Conservation (phyloP, 1,140 invertebrate species). For the Musca domestica region DNA sequence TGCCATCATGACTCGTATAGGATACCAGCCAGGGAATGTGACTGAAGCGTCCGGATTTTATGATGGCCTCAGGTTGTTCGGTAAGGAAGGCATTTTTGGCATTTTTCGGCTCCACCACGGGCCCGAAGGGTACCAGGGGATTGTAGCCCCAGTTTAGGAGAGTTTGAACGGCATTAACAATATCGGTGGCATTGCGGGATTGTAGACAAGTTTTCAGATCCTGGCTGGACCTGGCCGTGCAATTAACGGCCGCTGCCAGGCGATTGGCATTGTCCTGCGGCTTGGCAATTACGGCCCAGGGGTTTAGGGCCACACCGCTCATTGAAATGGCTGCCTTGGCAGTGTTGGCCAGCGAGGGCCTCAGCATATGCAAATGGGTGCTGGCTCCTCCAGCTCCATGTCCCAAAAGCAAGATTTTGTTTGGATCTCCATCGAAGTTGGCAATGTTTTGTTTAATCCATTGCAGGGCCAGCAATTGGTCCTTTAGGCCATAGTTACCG, state of each 20-base stretch:
- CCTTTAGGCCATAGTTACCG: constrained; percentile 66
- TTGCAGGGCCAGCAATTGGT: constrained; percentile 63
- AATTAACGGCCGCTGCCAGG: constrained; percentile 60
- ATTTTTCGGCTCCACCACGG: constrained; percentile 54
- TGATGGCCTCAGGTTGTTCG: constrained; percentile 55
- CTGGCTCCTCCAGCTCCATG: constrained; percentile 61
- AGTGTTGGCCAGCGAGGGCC: constrained; percentile 40
- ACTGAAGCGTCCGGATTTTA: constrained; percentile 54
- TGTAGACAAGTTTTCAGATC: constrained; percentile 61
- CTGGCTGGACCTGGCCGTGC: constrained; percentile 43
- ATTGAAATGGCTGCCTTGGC: constrained; percentile 39
- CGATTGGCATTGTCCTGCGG: constrained; percentile 58
- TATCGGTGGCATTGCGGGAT: constrained; percentile 49
- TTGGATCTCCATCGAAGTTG: constrained; percentile 61
- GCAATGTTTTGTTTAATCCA: constrained; percentile 64
- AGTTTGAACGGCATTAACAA: constrained; percentile 32
- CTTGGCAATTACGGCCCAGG: constrained; percentile 56
- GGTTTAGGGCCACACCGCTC: constrained; percentile 40
- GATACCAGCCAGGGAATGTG: constrained; percentile 59
- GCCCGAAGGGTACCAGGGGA: constrained; percentile 62
- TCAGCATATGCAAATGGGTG: constrained; percentile 66
- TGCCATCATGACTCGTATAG: constrained; percentile 56
- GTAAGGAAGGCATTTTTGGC: constrained; percentile 56
- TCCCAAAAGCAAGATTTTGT: constrained; percentile 59
- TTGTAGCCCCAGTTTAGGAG: constrained; percentile 56